Conservation (phyloP, 2,113 vertebrate genomes). For the Phalacrocorax pelagicus region DNA sequence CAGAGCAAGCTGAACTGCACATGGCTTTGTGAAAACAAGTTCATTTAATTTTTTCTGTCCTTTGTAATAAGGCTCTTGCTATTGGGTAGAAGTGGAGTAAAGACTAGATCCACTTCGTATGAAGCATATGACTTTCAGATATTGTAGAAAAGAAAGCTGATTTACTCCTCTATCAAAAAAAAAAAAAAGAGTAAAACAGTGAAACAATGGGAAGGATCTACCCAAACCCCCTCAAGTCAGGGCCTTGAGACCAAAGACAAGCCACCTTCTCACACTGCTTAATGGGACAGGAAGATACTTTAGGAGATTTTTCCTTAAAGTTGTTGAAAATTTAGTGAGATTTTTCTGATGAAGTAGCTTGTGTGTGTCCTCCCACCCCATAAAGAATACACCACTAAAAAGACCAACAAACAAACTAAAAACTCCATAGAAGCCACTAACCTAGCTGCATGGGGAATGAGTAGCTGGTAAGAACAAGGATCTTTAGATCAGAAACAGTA, state of each 20-base stretch:
- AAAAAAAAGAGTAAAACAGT: neutral
- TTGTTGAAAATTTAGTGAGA: neutral
- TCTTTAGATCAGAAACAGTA: neutral
- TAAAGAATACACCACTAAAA: neutral
- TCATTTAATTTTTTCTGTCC: neutral
- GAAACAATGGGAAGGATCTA: neutral
- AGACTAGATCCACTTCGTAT: neutral
- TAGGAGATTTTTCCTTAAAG: neutral
- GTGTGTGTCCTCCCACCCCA: no score
- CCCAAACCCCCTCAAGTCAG: neutral
- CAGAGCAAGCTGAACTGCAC: neutral
- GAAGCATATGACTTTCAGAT: fast-evolving
- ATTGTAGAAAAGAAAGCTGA: neutral
- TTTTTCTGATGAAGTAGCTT: neutral
- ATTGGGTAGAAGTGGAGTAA: neutral
- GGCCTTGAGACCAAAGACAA: neutral
- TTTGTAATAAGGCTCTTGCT: neutral
- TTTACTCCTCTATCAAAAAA: neutral
- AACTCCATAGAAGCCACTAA: neutral
- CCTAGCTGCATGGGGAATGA: neutral
- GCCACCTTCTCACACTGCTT: neutral
- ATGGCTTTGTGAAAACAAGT: neutral
- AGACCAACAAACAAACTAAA: no score
- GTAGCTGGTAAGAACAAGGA: neutral
- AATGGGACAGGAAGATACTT: neutral